Percentiles rank a stretch among this genome's conserved stretches.
These are phyloP conservation scores for Magallana nippona DNA, from an alignment of 2,888 invertebrate species.

Conservation along the genomic window DNA sequence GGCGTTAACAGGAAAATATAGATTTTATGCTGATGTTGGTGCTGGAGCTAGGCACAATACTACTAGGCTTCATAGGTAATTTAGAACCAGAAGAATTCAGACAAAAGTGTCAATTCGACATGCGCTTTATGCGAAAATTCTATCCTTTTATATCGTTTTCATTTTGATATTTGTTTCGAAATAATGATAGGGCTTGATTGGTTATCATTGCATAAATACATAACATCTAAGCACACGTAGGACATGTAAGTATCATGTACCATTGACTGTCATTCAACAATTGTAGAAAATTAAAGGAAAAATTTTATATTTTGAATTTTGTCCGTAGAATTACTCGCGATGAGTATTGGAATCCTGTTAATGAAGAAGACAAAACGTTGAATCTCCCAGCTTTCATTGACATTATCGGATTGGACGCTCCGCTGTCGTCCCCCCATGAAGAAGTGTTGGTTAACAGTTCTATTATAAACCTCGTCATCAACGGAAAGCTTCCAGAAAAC, in stretches of 20 bases:
- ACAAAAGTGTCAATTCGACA: no score
- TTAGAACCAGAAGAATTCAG: no score
- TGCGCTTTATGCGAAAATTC: no score
- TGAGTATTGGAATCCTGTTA: background rate
- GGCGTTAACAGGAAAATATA: background rate
- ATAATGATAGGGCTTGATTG: no score
- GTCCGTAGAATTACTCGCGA: background rate
- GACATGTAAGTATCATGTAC: no score
- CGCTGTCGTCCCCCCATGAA: background rate
- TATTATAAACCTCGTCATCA: background rate
- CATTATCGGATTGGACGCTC: slow-evolving; percentile 6
- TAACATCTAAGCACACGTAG: no score
- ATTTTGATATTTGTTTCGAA: no score
- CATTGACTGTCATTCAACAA: no score
- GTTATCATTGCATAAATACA: no score
- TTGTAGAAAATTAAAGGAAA: no score
- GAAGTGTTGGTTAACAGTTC: background rate
- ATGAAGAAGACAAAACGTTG: background rate
- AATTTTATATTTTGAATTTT: no score
- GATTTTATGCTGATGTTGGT: background rate
- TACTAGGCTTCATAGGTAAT: background rate
- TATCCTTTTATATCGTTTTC: no score
- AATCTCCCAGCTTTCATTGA: background rate
- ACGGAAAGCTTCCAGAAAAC: background rate
- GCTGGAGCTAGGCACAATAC: background rate